These are phyloP conservation scores for Chromoteleia sp. DNA, from an alignment of 2,888 invertebrate species.

Conservation along the genomic window DNA sequence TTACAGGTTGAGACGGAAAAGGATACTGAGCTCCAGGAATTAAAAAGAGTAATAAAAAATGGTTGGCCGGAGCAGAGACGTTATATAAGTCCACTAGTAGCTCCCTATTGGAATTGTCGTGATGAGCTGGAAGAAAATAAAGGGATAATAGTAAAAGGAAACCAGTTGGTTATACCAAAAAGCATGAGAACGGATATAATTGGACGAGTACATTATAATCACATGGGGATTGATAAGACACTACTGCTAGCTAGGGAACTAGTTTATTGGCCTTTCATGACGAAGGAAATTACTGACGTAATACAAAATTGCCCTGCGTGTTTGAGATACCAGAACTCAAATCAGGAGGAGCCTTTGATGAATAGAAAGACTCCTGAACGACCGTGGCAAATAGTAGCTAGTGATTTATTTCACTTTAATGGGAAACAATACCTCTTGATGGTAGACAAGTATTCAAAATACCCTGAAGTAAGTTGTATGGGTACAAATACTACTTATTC, in stretches of 20 bases:
- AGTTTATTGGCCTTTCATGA: conserved; percentile 74
- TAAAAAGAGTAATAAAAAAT: conserved; percentile 3
- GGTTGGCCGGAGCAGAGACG: conserved; percentile 11
- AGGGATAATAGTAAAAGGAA: conserved; percentile 68
- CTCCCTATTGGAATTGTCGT: conserved; percentile 56
- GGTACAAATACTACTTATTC: conserved; percentile 36
- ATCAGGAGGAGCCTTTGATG: conserved; percentile 70
- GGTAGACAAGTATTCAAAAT: conserved; percentile 71
- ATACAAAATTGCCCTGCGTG: conserved; percentile 72
- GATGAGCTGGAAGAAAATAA: conserved; percentile 29
- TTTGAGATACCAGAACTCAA: conserved; percentile 61
- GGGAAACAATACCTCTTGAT: conserved; percentile 70
- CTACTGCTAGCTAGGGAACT: conserved; percentile 63
- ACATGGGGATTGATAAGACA: conserved; percentile 73
- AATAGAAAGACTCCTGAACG: conserved; percentile 62
- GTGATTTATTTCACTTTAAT: conserved; percentile 72
- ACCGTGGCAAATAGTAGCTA: conserved; percentile 72
- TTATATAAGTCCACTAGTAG: neutral
- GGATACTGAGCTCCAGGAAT: conserved; percentile 46
- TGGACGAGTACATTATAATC: conserved; percentile 70
- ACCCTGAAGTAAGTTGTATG: conserved; percentile 5
- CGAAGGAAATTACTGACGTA: conserved; percentile 47
- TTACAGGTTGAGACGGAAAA: conserved; percentile 53
- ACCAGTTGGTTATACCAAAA: conserved; percentile 72
- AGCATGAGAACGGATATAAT: conserved; percentile 69